Evolutionary conservation across 2,113 vertebrate species (phyloP).

Genomic region (Corythornis madagascariensis): DNA sequence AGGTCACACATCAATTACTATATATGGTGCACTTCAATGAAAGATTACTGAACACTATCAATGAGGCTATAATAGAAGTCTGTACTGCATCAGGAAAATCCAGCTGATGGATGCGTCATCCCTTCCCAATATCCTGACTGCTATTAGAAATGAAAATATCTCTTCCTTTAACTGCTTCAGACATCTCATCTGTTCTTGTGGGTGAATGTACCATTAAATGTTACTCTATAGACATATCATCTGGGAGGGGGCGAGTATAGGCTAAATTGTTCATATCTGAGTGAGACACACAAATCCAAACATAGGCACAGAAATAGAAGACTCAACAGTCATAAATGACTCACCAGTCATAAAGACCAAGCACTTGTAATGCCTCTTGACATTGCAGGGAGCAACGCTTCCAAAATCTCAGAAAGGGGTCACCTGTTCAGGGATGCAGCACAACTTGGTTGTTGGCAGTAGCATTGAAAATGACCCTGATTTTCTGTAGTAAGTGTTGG

Average conservation of each 20-base stretch:
- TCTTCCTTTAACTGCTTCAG: conserved; percentile 38
- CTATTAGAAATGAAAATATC: conserved; percentile 46
- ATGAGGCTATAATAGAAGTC: conserved; percentile 8
- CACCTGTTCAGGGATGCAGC: not conserved
- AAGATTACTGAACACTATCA: conserved; percentile 28
- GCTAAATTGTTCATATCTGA: not conserved
- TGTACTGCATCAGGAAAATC: not conserved
- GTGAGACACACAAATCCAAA: not conserved
- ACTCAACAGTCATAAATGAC: not conserved
- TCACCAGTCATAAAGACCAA: not conserved
- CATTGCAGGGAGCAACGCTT: not conserved
- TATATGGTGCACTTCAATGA: not conserved
- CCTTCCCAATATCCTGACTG: not conserved
- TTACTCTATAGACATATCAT: not conserved
- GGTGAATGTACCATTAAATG: conserved; percentile 38
- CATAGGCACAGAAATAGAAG: not conserved
- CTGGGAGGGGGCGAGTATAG: not conserved
- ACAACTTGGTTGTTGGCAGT: not conserved
- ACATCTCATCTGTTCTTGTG: conserved; percentile 36
- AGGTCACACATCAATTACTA: conserved; percentile 14
- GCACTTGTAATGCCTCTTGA: not conserved
- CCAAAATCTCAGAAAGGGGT: not conserved
- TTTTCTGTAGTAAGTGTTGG: not conserved
- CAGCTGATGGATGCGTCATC: not conserved
- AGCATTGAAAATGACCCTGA: not conserved